Percentiles rank a stretch among this genome's conserved stretches.
These are phyloP conservation scores for Agonopterix heracliana DNA, from an alignment of 2,888 invertebrate species.

Conservation along the genomic window DNA sequence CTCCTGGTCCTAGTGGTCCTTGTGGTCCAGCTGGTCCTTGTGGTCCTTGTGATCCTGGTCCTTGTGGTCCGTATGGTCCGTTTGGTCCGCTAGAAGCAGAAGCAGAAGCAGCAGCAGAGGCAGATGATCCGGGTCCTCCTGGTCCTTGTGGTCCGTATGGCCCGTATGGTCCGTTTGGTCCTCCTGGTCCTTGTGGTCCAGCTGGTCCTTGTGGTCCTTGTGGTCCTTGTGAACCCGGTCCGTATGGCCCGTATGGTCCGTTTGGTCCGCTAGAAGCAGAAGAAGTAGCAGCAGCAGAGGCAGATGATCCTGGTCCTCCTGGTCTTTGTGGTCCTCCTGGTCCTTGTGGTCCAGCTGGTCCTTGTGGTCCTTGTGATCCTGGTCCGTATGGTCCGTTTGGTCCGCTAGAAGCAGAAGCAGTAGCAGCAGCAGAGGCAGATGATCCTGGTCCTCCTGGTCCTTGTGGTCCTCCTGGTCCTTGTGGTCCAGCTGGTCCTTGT, in stretches of 20 bases:
- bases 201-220: neutral
- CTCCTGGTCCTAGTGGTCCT: neutral
- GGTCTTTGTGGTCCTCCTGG: neutral
- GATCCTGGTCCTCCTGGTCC: neutral
- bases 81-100: no score
- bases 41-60: no score
- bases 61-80: neutral
- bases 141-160: neutral
- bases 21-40: no score
- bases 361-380: neutral
- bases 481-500: neutral
- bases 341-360: neutral
- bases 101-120: no score
- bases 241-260: slow-evolving; percentile 2
- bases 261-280: slow-evolving; percentile 8
- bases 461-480: neutral
- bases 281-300: slow-evolving; percentile 9
- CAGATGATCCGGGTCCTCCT: neutral
- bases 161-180: neutral
- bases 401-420: neutral
- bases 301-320: slow-evolving; percentile 2
- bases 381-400: neutral
- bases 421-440: neutral
- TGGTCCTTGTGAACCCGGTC: slow-evolving; percentile 5
- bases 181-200: neutral